These are phyloP conservation scores for Chamaetylas fuelleborni DNA, from an alignment of 2,113 vertebrate genomes.

Conservation along the genomic window DNA sequence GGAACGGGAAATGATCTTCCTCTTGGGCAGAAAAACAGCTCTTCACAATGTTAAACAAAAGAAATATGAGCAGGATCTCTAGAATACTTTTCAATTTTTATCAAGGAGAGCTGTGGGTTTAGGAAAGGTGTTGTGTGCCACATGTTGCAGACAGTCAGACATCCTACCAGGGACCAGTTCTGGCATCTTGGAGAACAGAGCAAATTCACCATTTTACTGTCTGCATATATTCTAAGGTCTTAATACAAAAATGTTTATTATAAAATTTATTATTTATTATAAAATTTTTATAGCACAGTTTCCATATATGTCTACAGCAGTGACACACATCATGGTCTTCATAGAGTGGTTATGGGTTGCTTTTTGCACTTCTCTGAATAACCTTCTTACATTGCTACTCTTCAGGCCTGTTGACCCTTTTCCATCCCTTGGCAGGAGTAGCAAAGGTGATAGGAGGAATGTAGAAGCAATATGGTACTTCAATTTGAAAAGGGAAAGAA, in stretches of 20 bases:
- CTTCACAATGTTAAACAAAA: neutral
- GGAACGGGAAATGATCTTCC: neutral
- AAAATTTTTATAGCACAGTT: neutral
- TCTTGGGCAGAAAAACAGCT: neutral
- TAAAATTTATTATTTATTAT: too few species aligned
- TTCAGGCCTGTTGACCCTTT: neutral
- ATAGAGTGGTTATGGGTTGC: rapidly evolving
- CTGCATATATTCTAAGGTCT: neutral
- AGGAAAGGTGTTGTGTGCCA: neutral
- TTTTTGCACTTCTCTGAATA: neutral
- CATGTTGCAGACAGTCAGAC: neutral
- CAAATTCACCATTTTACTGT: neutral
- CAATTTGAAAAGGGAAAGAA: neutral
- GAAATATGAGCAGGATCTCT: neutral
- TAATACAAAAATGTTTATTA: neutral
- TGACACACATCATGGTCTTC: neutral
- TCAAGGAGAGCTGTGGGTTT: neutral
- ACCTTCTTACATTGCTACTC: neutral
- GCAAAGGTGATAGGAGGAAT: neutral
- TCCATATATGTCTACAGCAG: neutral
- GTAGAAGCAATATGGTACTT: neutral
- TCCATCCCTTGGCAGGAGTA: neutral
- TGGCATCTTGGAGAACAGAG: neutral
- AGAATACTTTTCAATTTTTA: neutral
- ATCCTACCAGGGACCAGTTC: neutral